Percentiles rank a stretch among this genome's conserved stretches.
These are phyloP conservation scores for Macrobrachium nipponense DNA, from an alignment of 1,140 invertebrate genomes.

Conservation along the genomic window DNA sequence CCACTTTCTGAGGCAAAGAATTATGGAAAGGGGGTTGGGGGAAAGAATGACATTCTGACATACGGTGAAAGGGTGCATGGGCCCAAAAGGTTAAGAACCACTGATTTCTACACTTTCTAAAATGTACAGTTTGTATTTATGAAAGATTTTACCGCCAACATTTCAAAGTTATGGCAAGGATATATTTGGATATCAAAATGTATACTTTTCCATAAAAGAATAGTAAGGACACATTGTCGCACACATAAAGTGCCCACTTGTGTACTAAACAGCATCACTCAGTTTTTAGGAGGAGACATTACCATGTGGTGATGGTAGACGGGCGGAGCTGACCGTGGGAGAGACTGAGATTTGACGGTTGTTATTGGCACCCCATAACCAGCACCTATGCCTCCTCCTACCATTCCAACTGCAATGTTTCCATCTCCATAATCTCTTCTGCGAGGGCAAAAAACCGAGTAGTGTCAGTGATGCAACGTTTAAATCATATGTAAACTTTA, in stretches of 20 bases:
- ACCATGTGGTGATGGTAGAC: conserved; percentile 40
- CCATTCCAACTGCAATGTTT: background rate
- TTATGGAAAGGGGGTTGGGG: too few species aligned
- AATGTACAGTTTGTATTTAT: too few species aligned
- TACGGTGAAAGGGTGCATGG: background rate
- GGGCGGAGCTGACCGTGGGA: conserved; percentile 24
- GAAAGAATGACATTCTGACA: too few species aligned
- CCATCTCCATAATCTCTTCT: conserved; percentile 27
- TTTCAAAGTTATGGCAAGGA: background rate
- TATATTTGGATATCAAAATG: background rate
- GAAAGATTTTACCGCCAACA: background rate
- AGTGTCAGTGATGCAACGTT: background rate
- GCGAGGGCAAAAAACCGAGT: background rate
- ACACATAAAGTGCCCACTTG: background rate
- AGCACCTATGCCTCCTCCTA: background rate
- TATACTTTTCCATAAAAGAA: background rate
- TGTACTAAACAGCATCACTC: too few species aligned
- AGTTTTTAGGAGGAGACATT: background rate
- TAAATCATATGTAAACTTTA: background rate
- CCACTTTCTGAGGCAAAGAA: too few species aligned
- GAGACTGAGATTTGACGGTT: conserved; percentile 33
- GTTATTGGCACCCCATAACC: background rate
- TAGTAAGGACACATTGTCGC: background rate
- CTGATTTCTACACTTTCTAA: too few species aligned
- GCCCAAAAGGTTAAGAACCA: too few species aligned